Conservation (phyloP, 2,113 vertebrate genomes). For the Miniopterus natalensis region DNA sequence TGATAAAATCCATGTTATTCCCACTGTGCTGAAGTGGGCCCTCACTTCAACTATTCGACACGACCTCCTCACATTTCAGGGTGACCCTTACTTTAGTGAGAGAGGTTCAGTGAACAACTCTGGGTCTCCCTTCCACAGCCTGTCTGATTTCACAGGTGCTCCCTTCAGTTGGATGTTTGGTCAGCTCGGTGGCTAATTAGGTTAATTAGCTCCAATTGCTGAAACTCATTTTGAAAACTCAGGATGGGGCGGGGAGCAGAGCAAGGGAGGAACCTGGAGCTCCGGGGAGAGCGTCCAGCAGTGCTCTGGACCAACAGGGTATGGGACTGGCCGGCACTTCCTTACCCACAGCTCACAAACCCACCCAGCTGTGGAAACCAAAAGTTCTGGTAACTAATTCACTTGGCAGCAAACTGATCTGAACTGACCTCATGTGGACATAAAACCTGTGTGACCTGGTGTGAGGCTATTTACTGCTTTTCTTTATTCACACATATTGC, state of each 20-base stretch:
- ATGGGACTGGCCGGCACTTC: not conserved
- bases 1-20: not conserved
- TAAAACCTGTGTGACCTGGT: not conserved
- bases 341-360: not conserved
- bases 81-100: not conserved
- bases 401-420: not conserved
- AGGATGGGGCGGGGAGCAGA: not conserved
- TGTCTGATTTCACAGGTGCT: not conserved
- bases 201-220: not conserved
- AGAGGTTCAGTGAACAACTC: not conserved
- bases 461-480: not conserved
- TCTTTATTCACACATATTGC: not conserved
- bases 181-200: not conserved
- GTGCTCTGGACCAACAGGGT: not conserved
- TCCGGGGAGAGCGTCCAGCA: fast-evolving
- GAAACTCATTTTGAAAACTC: not conserved
- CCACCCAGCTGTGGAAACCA: not conserved
- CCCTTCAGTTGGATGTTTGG: not conserved
- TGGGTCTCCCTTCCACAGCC: not conserved
- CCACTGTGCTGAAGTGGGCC: not conserved
- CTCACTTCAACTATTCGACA: not conserved
- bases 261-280: not conserved
- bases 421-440: not conserved
- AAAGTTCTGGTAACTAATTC: not conserved
- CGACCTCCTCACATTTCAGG: not conserved